phyloP scores from a whole-genome alignment of 2,888 invertebrate species.

The Stenodera caucasica region DNA sequence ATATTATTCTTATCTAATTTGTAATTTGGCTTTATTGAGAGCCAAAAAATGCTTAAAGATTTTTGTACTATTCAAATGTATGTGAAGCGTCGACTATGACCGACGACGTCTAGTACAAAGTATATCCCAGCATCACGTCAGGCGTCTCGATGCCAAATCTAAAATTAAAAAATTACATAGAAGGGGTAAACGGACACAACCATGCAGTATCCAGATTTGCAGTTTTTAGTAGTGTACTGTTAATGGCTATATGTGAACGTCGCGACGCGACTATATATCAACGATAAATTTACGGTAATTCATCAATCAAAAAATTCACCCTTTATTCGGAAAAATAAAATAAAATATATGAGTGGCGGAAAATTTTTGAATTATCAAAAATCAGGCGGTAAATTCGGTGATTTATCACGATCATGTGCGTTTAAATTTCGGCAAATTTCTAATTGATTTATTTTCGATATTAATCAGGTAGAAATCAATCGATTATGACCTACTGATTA shows the following conservation, averaged over 20 bases:
- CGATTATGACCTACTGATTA: conserved; percentile 18
- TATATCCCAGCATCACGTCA: conserved; percentile 35
- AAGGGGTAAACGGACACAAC: conserved; percentile 44
- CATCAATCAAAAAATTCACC: no score
- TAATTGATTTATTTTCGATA: no score
- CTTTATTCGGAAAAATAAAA: no score
- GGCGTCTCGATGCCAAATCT: conserved; percentile 65
- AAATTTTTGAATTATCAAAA: no score
- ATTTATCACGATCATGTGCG: not conserved
- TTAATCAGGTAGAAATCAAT: conserved; percentile 9
- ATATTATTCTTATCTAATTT: not conserved
- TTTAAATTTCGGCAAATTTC: no score
- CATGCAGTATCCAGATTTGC: conserved; percentile 48
- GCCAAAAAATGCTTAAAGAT: not conserved
- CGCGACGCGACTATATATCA: conserved; percentile 24
- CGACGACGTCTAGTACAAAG: not conserved
- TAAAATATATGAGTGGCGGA: no score
- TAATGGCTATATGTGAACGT: conserved; percentile 36
- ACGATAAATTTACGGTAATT: conserved; percentile 37
- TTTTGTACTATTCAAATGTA: not conserved
- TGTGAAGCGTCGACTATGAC: not conserved
- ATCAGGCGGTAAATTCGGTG: no score
- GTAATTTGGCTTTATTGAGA: not conserved
- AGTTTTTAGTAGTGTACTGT: conserved; percentile 50
- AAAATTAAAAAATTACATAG: conserved; percentile 61